These are phyloP conservation scores for Miichthys miiuy DNA, from an alignment of 2,797 vertebrate species.

Conservation along the genomic window DNA sequence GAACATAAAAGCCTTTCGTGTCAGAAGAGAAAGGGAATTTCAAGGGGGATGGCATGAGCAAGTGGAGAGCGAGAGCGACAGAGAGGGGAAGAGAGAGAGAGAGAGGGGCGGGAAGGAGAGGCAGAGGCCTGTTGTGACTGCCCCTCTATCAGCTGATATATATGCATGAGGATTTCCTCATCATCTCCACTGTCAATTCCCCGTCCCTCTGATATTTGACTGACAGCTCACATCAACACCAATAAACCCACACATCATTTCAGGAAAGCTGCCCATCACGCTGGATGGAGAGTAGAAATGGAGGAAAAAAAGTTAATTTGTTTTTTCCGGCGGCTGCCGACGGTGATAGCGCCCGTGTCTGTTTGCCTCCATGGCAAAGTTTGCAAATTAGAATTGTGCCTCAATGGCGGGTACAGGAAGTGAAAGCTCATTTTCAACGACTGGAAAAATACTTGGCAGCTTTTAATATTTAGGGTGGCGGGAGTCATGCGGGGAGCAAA, in stretches of 20 bases:
- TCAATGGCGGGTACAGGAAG: constrained; percentile 55
- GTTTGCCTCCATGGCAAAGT: constrained; percentile 70
- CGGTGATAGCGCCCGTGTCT: constrained; percentile 70
- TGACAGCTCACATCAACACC: constrained; percentile 80
- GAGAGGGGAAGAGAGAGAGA: constrained; percentile 1
- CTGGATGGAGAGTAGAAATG: constrained; percentile 43
- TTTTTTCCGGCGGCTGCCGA: constrained; percentile 74
- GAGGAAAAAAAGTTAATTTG: constrained; percentile 78
- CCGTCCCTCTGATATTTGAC: constrained; percentile 77
- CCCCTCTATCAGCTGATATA: constrained; percentile 79
- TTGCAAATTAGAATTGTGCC: constrained; percentile 77
- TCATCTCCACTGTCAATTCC: constrained; percentile 69
- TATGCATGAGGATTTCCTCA: constrained; percentile 82
- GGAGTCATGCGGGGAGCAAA: constrained; percentile 51
- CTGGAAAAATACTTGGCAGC: constrained; percentile 53
- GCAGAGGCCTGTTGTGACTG: constrained; percentile 48
- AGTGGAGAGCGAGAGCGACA: constrained; percentile 21
- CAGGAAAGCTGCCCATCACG: constrained; percentile 66
- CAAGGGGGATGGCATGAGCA: constrained; percentile 42
- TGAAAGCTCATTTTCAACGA: constrained; percentile 63
- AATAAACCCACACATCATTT: constrained; percentile 80
- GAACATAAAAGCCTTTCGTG: constrained; percentile 54
- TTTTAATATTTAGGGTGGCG: constrained; percentile 50
- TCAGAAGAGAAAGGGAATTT: constrained; percentile 45
- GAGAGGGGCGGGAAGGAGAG: neutral